Percentiles rank a stretch among this genome's conserved stretches.
Conservation (phyloP, 2,797 vertebrate species). For the Acanthopagrus latus region DNA sequence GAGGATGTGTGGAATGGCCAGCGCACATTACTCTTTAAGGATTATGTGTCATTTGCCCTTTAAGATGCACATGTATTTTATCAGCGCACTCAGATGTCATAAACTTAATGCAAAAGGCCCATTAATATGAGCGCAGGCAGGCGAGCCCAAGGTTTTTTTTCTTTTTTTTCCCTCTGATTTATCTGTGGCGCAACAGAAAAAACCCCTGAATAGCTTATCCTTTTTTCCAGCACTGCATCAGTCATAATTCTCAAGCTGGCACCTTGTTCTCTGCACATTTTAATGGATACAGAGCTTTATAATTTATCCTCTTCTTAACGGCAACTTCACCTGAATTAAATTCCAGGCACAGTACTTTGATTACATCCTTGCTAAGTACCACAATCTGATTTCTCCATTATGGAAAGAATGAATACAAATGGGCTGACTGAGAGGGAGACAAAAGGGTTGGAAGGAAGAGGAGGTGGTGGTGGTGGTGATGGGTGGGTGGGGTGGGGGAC, state of each 20-base stretch:
- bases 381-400: slow-evolving; percentile 60
- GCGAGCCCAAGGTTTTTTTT: slow-evolving; percentile 36
- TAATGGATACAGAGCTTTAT: slow-evolving; percentile 60
- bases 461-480: neutral
- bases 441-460: slow-evolving; percentile 16
- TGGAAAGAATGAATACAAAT: slow-evolving; percentile 61
- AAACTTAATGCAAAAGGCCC: slow-evolving; percentile 74
- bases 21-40: slow-evolving; percentile 51
- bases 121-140: slow-evolving; percentile 66
- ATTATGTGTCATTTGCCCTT: slow-evolving; percentile 69
- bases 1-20: slow-evolving; percentile 42
- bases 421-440: slow-evolving; percentile 35
- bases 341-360: slow-evolving; percentile 55
- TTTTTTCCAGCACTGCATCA: slow-evolving; percentile 53
- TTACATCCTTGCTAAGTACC: slow-evolving; percentile 61
- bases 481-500: neutral
- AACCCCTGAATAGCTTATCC: slow-evolving; percentile 54
- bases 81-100: slow-evolving; percentile 67
- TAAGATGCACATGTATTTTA: slow-evolving; percentile 66
- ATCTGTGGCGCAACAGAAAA: slow-evolving; percentile 52
- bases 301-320: slow-evolving; percentile 60
- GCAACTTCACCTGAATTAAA: slow-evolving; percentile 68
- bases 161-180: slow-evolving; percentile 56
- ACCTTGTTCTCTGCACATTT: slow-evolving; percentile 44
- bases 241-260: slow-evolving; percentile 70